phyloP scores from a whole-genome alignment of 2,888 invertebrate species.

The Drosophila basisetae region DNA sequence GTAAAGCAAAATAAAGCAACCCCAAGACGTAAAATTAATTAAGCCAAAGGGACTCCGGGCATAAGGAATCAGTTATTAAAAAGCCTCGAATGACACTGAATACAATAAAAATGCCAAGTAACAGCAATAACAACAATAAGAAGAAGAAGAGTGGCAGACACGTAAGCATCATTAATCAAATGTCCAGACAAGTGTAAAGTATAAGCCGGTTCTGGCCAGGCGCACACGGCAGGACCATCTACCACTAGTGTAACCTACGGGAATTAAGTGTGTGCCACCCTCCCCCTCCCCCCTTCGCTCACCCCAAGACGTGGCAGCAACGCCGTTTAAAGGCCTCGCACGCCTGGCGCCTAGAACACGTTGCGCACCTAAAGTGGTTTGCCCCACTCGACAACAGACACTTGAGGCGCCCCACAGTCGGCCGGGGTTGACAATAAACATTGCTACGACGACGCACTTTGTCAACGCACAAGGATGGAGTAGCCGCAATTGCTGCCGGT shows the following conservation, averaged over 20 bases:
- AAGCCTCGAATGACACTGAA: constrained; percentile 61
- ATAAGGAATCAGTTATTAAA: constrained; percentile 53
- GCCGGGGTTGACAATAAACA: constrained; percentile 72
- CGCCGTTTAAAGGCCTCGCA: constrained; percentile 37
- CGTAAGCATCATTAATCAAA: constrained; percentile 81
- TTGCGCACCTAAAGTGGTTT: constrained; percentile 60
- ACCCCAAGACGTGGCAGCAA: constrained; percentile 14
- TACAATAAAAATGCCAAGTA: constrained; percentile 65
- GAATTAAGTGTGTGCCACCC: constrained; percentile 49
- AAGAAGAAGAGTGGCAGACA: constrained; percentile 45
- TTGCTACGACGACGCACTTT: constrained; percentile 55
- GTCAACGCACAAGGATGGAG: constrained; percentile 38
- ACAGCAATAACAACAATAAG: constrained; percentile 28
- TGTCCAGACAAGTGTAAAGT: constrained; percentile 81
- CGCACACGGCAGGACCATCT: constrained; percentile 27
- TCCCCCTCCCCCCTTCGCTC: neutral
- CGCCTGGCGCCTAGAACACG: constrained; percentile 68
- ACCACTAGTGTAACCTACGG: constrained; percentile 10
- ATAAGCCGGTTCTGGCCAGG: constrained; percentile 44
- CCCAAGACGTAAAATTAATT: constrained; percentile 59
- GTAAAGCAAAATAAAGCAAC: constrained; percentile 39
- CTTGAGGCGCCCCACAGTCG: constrained; percentile 64
- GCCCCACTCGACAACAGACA: constrained; percentile 57
- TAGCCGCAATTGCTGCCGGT: neutral
- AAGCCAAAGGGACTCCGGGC: constrained; percentile 34